phyloP scores from a whole-genome alignment of 2,113 vertebrate species.

The Bolborhynchus lineola region DNA sequence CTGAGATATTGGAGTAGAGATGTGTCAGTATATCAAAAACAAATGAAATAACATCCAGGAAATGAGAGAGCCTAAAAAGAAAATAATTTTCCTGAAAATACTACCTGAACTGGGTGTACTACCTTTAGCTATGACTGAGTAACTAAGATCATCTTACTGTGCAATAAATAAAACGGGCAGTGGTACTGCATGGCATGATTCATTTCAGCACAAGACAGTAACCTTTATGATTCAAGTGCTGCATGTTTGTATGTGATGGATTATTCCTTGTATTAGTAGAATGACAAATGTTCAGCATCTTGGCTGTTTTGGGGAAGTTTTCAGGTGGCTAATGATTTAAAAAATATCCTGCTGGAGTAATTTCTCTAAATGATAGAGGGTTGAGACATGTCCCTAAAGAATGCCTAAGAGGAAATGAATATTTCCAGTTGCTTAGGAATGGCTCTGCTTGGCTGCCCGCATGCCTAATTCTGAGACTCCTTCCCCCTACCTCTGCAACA shows the following conservation, averaged over 20 bases:
- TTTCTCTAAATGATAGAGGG: not conserved
- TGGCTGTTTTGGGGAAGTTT: not conserved
- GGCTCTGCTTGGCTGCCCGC: not conserved
- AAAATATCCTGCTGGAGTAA: not conserved
- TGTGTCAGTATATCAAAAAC: not conserved
- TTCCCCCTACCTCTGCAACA: not conserved
- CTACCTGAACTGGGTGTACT: not conserved
- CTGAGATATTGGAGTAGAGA: not conserved
- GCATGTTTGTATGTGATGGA: not conserved
- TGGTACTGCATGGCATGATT: not conserved
- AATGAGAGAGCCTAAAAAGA: not conserved
- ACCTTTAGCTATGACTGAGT: not conserved
- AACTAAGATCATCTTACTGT: not conserved
- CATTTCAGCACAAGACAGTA: not conserved
- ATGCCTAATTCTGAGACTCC: not conserved
- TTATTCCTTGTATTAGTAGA: not conserved
- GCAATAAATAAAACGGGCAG: not conserved
- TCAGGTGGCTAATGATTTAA: not conserved
- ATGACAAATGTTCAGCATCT: not conserved
- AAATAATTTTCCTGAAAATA: not conserved
- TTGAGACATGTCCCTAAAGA: not conserved
- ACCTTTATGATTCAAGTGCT: conserved; percentile 42
- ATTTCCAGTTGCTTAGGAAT: not conserved
- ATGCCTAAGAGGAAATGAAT: not conserved
- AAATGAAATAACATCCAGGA: not conserved